phyloP scores from a whole-genome alignment of 1,140 invertebrate species.

The Pogonognathellus flavescens region DNA sequence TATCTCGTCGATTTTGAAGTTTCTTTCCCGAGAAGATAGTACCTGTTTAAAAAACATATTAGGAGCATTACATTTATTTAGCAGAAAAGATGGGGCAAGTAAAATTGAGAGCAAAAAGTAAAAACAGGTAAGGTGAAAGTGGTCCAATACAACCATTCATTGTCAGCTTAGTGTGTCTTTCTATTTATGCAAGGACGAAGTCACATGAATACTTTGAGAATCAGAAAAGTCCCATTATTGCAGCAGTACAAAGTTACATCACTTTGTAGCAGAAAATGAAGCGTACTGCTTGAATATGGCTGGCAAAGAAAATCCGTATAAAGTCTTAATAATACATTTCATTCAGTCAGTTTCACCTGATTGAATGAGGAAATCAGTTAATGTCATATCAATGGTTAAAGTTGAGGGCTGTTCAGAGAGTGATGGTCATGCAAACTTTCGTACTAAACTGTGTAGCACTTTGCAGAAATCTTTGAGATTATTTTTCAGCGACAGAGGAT shows the following conservation, averaged over 20 bases:
- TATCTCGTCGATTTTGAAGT: constrained; percentile 73
- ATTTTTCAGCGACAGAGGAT: not conserved
- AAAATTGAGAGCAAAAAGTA: too few relatives aligned
- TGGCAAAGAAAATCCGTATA: not conserved
- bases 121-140: too few relatives aligned
- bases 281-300: not conserved
- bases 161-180: not conserved
- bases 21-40: constrained; percentile 78
- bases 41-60: constrained; percentile 69
- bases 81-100: not conserved
- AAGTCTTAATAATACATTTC: not conserved
- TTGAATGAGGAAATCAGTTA: constrained; percentile 34
- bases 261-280: not conserved
- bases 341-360: constrained; percentile 45
- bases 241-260: not conserved
- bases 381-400: constrained; percentile 54
- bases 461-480: too few relatives aligned
- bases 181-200: not conserved
- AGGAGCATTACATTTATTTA: constrained; percentile 26
- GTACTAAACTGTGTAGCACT: not conserved
- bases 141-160: not conserved
- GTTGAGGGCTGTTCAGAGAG: constrained; percentile 50
- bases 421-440: not conserved
- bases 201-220: not conserved
- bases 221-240: not conserved